These are phyloP conservation scores for Rynchops niger DNA, from an alignment of 2,113 vertebrate species.

Conservation along the genomic window DNA sequence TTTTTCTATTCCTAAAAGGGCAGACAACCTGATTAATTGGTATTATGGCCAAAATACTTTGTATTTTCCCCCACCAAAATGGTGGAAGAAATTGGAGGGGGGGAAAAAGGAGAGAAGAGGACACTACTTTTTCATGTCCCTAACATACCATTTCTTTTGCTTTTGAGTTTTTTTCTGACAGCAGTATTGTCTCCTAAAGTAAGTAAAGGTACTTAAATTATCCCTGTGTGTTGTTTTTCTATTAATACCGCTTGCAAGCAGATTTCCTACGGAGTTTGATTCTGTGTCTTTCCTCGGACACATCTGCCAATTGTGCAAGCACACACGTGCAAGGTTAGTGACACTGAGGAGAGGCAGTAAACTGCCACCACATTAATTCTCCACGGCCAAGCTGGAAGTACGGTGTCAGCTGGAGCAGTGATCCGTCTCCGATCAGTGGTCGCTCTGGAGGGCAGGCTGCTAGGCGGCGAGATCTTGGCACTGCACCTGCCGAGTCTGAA, in stretches of 20 bases:
- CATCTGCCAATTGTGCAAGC: slow-evolving; percentile 20
- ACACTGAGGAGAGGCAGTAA: slow-evolving; percentile 14
- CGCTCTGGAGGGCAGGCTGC: neutral
- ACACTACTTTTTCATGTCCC: accelerated
- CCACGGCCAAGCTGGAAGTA: neutral
- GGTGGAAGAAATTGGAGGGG: neutral
- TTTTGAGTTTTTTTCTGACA: neutral
- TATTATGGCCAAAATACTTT: neutral
- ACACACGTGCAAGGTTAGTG: neutral
- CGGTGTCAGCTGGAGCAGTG: accelerated
- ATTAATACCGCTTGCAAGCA: slow-evolving; percentile 58
- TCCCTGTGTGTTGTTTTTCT: slow-evolving; percentile 43
- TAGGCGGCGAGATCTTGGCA: neutral
- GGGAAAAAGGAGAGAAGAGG: neutral
- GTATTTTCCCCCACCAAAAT: neutral
- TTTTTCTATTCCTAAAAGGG: neutral
- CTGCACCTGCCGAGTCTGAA: neutral
- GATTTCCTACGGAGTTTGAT: slow-evolving; percentile 39
- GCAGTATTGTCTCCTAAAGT: neutral
- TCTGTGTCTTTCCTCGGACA: slow-evolving; percentile 9
- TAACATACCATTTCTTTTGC: neutral
- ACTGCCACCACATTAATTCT: neutral
- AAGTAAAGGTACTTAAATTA: slow-evolving; percentile 18
- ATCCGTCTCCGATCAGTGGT: neutral
- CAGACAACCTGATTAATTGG: neutral